phyloP scores from a whole-genome alignment of 2,113 vertebrate species.

The Zapornia atra region DNA sequence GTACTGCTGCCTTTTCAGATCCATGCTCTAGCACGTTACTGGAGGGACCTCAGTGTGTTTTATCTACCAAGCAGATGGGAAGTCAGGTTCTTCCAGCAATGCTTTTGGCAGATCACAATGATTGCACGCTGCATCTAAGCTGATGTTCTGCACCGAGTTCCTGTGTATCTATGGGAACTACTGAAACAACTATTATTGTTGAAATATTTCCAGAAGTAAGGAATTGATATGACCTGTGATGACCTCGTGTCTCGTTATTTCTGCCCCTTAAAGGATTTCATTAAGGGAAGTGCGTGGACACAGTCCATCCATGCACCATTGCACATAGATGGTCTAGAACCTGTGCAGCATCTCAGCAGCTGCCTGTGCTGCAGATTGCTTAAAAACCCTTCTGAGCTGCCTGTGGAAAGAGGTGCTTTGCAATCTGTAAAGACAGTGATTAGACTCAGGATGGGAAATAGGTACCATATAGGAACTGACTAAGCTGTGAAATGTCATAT shows the following conservation, averaged over 20 bases:
- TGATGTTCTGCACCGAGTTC: background rate
- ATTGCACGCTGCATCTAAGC: accelerated
- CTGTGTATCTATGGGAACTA: background rate
- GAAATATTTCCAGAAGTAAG: background rate
- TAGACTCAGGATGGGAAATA: background rate
- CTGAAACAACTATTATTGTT: background rate
- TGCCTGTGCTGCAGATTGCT: background rate
- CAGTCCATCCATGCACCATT: background rate
- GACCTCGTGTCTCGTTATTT: background rate
- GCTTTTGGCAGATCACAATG: background rate
- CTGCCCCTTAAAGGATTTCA: background rate
- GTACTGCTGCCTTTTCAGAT: background rate
- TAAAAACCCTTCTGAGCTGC: background rate
- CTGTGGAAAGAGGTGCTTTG: background rate
- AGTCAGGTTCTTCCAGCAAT: background rate
- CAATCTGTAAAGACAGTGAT: background rate
- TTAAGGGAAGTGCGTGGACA: background rate
- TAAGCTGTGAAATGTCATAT: background rate
- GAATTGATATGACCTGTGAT: background rate
- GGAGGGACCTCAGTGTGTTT: background rate
- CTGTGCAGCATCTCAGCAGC: background rate
- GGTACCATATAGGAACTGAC: background rate
- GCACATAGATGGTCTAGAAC: background rate
- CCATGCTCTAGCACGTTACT: accelerated
- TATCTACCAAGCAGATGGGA: background rate